Evolutionary conservation across 2,113 vertebrate species (phyloP).

Genomic region (Fulica atra): DNA sequence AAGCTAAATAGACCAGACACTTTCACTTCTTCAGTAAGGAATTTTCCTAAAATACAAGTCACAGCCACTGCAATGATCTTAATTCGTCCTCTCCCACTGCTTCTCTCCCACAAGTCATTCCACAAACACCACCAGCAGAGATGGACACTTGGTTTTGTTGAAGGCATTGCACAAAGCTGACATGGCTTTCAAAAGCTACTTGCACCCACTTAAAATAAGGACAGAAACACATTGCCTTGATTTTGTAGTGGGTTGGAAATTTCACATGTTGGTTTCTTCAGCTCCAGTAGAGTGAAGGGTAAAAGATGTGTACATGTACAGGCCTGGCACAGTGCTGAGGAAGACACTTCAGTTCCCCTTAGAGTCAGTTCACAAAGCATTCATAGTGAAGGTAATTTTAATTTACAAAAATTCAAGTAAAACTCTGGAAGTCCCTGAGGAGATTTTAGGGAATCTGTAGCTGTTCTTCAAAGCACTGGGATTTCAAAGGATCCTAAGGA

Average conservation of each 20-base stretch:
- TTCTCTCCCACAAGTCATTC: rapidly evolving
- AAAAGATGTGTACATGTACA: rapidly evolving
- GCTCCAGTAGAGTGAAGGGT: rapidly evolving
- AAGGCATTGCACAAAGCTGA: not conserved
- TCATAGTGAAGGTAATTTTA: not conserved
- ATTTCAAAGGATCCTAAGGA: not conserved
- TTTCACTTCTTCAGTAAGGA: not conserved
- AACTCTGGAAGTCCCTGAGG: not conserved
- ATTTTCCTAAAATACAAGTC: not conserved
- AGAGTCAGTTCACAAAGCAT: not conserved
- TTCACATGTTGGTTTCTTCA: not conserved
- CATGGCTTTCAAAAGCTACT: not conserved
- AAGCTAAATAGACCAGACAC: not conserved
- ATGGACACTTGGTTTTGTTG: rapidly evolving
- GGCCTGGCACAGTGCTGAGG: not conserved
- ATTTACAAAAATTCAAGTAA: not conserved
- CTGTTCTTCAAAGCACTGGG: not conserved
- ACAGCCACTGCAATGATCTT: rapidly evolving
- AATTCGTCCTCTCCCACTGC: not conserved
- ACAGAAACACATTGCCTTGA: not conserved
- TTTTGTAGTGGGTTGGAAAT: not conserved
- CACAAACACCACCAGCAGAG: too few species aligned
- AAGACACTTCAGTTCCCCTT: not conserved
- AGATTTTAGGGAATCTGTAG: not conserved
- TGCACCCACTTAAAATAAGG: not conserved